A percentile compares a stretch with the other conserved stretches of the same genome.
Evolutionary conservation across 2,888 invertebrate species (phyloP).

Genomic region (Scaeva pyrastri): DNA sequence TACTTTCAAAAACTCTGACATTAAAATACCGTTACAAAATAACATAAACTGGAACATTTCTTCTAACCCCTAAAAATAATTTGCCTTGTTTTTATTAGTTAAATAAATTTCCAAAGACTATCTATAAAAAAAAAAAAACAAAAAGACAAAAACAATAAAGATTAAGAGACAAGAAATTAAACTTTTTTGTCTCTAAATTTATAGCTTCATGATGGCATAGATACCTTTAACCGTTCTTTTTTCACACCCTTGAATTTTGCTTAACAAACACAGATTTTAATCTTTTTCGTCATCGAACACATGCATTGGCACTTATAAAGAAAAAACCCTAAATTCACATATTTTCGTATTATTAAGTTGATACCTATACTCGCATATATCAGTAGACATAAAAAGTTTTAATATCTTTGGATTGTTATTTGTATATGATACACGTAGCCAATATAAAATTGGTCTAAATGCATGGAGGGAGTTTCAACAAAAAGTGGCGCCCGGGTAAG

Average conservation of each 20-base stretch:
- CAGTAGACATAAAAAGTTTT: conserved; percentile 59
- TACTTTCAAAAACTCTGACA: too few relatives aligned
- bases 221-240: not conserved
- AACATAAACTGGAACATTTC: not conserved
- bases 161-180: not conserved
- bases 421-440: conserved; percentile 32
- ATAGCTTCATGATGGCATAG: conserved; percentile 63
- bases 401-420: conserved; percentile 41
- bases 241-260: not conserved
- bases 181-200: conserved; percentile 38
- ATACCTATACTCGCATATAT: not conserved
- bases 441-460: conserved; percentile 39
- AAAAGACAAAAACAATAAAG: not conserved
- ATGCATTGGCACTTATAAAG: conserved; percentile 52
- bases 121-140: not conserved
- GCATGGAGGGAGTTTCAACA: not conserved
- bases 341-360: conserved; percentile 5
- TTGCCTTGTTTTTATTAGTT: not conserved
- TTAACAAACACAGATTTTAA: conserved; percentile 45
- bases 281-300: conserved; percentile 50
- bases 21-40: too few relatives aligned
- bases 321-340: conserved; percentile 42
- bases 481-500: not conserved
- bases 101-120: not conserved
- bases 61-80: not conserved